Evolutionary conservation across 2,797 vertebrate genomes (phyloP).

Genomic region (Syngnathus rostellatus): DNA sequence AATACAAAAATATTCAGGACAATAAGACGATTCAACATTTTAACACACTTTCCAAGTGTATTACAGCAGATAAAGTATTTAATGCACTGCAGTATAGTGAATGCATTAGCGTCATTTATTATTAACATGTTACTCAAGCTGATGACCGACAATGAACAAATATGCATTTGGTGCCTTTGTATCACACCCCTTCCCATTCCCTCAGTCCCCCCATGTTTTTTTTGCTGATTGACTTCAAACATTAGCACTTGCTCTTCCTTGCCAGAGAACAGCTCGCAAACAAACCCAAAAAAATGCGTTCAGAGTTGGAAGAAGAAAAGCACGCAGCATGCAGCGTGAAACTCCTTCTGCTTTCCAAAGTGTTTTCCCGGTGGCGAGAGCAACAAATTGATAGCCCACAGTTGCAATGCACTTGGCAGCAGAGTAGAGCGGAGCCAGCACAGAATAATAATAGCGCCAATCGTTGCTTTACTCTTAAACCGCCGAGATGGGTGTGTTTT

Average conservation of each 20-base stretch:
- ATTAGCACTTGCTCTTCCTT: slow-evolving; percentile 25
- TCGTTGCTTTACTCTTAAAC: slow-evolving; percentile 42
- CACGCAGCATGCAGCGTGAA: slow-evolving; percentile 40
- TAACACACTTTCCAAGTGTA: neutral
- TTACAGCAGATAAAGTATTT: slow-evolving; percentile 3
- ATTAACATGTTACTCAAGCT: slow-evolving; percentile 19
- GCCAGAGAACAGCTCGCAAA: slow-evolving; percentile 1
- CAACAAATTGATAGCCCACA: slow-evolving; percentile 64
- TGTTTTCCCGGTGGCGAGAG: slow-evolving; percentile 58
- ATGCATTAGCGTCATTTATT: slow-evolving; percentile 21
- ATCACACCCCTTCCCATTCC: neutral
- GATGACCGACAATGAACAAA: slow-evolving; percentile 26
- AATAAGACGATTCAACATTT: slow-evolving; percentile 4
- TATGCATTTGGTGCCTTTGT: slow-evolving; percentile 17
- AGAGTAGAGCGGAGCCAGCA: slow-evolving; percentile 41
- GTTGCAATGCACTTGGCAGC: slow-evolving; percentile 60
- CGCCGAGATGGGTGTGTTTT: slow-evolving; percentile 26
- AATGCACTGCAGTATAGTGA: slow-evolving; percentile 1
- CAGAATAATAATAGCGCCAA: slow-evolving; percentile 56
- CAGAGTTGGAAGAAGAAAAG: slow-evolving; percentile 31
- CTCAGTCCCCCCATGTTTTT: neutral
- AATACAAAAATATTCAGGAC: neutral
- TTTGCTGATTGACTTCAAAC: slow-evolving; percentile 25
- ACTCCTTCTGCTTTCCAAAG: slow-evolving; percentile 60
- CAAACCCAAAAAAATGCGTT: neutral